Evolutionary conservation across 2,888 invertebrate species (phyloP), one percentile per base, ranked within the genome.

Genomic region (Tipula helvola): DNA sequence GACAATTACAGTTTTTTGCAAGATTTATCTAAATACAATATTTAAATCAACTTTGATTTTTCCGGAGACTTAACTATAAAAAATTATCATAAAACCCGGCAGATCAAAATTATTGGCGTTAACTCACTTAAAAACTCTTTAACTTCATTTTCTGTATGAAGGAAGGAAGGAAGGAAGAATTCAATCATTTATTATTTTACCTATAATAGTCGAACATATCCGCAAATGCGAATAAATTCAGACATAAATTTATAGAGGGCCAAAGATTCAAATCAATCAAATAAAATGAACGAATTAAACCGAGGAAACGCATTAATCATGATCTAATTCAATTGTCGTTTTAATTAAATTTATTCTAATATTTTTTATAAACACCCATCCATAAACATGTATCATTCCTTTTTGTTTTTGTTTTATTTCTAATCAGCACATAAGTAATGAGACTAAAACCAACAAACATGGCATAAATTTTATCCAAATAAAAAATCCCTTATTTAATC

Each of bases 401-500:
- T 52, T 52, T 57, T 39, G 39, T 18, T 57, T 57, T 57, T 57
- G 10, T 71, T 71, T 71, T 71, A 71, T 71, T 71, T 71, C 71
- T 71, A 71, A 71, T 71, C 71, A 71, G 71, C 71, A 71, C 71
- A 71, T 71, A 71, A 71, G 71, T 71, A 71, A 71, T 71, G 71
- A 71, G 71, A 71, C 71, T 71, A 84, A 84, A 84, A 84, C 36
- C 41, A 36, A 36, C 84, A 84, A 84, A 84, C 84, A 84, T 84
- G 84, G 41, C 84, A 84, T 84, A 84, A 84, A 84, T 84, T 84
- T 84, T 84, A 84, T 84, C 84, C 84, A 84, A 84, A 84, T 84
- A 84, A 84, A 71, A 83, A 84, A 84, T 84, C 84, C 84, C 84
- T 84, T 84, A 84, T 84, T 84, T 84, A 84, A 84, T 84, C 84